A percentile compares a stretch with the other conserved stretches of the same genome.
Evolutionary conservation across 2,113 vertebrate genomes (phyloP).

Genomic region (Paralichthys olivaceus): DNA sequence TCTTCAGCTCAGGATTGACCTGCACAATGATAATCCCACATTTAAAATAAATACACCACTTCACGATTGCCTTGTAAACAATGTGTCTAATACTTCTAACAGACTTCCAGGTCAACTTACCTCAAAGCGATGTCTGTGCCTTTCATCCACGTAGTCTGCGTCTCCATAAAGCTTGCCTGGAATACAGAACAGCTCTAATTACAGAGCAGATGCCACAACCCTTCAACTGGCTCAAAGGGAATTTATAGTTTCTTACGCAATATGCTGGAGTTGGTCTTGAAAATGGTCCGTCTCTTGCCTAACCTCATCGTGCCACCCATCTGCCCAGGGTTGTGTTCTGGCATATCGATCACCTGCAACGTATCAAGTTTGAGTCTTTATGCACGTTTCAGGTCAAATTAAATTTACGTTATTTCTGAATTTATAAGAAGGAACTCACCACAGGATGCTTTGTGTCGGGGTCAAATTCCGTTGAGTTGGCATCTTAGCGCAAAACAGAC

Average conservation of each 20-base stretch:
- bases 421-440: slow-evolving; percentile 79
- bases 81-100: neutral
- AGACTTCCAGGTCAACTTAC: slow-evolving; percentile 68
- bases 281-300: slow-evolving; percentile 94
- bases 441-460: slow-evolving; percentile 91
- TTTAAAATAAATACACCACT: neutral
- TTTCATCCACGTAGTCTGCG: slow-evolving; percentile 90
- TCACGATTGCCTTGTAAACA: neutral
- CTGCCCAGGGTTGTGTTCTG: slow-evolving; percentile 96
- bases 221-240: neutral
- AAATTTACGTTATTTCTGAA: neutral
- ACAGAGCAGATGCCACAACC: neutral
- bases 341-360: slow-evolving; percentile 95
- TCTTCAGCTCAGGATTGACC: slow-evolving; percentile 95
- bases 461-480: slow-evolving; percentile 96
- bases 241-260: slow-evolving; percentile 83
- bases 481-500: slow-evolving; percentile 82
- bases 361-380: neutral
- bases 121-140: slow-evolving; percentile 96
- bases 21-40: slow-evolving; percentile 51
- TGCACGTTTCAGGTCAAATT: neutral
- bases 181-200: slow-evolving; percentile 29
- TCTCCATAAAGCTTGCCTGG: slow-evolving; percentile 93
- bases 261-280: slow-evolving; percentile 89
- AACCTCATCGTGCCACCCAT: slow-evolving; percentile 98